phyloP scores from a whole-genome alignment of 2,888 invertebrate species.

The Himalopsyche japonica region DNA sequence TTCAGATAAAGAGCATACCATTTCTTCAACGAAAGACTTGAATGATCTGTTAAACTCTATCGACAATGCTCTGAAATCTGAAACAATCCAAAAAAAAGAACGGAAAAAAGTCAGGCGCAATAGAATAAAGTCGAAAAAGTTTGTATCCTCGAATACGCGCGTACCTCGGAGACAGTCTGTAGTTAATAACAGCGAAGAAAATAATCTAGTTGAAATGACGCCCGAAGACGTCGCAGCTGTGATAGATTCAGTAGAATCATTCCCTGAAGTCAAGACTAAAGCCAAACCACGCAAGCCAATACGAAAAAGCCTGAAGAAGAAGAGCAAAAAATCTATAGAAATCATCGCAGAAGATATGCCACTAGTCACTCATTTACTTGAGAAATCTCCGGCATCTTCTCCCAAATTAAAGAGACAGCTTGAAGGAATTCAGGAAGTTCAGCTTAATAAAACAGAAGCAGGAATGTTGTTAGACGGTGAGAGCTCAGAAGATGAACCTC shows the following conservation, averaged over 20 bases:
- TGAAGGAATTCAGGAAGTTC: neutral
- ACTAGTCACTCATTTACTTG: neutral
- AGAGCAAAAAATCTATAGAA: neutral
- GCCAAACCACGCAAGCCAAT: neutral
- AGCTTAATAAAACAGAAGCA: neutral
- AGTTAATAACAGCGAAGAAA: neutral
- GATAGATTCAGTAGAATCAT: neutral
- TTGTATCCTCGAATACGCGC: neutral
- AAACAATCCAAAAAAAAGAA: neutral
- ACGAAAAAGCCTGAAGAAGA: neutral
- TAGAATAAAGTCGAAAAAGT: neutral
- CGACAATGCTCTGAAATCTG: neutral
- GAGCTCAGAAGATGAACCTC: neutral
- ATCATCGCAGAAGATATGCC: neutral
- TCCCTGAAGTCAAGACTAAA: neutral
- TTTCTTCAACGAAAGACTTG: neutral
- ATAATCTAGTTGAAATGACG: neutral
- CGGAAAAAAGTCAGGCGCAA: neutral
- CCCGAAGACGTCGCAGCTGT: neutral
- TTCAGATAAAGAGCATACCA: neutral
- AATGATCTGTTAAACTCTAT: neutral
- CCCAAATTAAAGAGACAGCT: neutral
- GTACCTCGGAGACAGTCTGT: neutral
- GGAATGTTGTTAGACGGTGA: neutral
- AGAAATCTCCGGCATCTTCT: neutral